Evolutionary conservation across 2,797 vertebrate genomes (phyloP), one percentile per base, ranked within the genome.

Genomic region (Falco biarmicus): DNA sequence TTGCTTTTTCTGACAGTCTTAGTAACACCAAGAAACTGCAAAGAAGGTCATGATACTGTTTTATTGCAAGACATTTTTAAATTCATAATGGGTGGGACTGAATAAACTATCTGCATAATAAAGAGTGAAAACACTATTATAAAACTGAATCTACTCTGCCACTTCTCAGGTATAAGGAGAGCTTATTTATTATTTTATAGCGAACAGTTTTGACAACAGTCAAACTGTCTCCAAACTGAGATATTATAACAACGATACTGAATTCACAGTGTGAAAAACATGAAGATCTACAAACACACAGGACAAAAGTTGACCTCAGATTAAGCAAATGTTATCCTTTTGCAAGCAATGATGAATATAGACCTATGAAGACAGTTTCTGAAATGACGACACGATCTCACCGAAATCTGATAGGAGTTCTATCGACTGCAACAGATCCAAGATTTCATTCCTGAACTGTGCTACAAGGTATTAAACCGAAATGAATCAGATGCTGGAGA

Each of bases 311-410:
- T 96, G 82, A 83, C 56, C 71, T 87, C 63, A 82, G 47, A 79
- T 90, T 73, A 85, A 80, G 64, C 63, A 92, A 90, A 92, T 32
- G 11, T 76, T 87, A 87, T 51, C 21, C 51, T 87, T 87, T 79
- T 41, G 39, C 74, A 90, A 87, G 80, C 39, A 64, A n/a, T 29
- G 65, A 85, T 66, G 65, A 78, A 93, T 60, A 51, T 18, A 73
- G 45, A 45, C 45, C 24, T 84, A 31, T 45, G 45, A 69, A 41
- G 84, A 60, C 5, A 14, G 34, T 87, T 87, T 69, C 39, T 66
- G 39, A 31, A 87, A 79, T 8, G 2, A 56, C 47, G 84, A 51
- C 28, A 41, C 43, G 25, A 79, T 70, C 39, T 87, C 68, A 77
- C 60, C 2, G 2, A 90, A 86, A 91, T 47, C 61, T 61, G 57